Conservation (phyloP, 2,888 invertebrate genomes). For the Augochlorella aurata region DNA sequence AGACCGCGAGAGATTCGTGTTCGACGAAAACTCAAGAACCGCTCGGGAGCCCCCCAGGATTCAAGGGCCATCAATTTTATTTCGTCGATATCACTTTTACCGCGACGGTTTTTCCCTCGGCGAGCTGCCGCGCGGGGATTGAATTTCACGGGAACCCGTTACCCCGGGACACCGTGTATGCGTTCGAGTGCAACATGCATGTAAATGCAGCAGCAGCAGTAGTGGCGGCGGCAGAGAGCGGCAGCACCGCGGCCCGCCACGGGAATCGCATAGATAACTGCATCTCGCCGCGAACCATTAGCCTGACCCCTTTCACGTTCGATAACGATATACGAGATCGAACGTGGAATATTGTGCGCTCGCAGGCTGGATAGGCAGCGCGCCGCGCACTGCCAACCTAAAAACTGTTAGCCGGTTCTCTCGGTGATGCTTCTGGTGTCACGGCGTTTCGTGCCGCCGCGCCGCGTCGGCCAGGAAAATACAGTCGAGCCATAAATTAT, state of each 20-base stretch:
- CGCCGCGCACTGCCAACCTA: slow-evolving; percentile 28
- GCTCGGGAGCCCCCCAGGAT: background rate
- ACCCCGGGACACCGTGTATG: background rate
- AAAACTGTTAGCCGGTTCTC: slow-evolving; percentile 49
- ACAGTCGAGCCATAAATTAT: slow-evolving; percentile 19
- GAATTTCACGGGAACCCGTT: slow-evolving; percentile 35
- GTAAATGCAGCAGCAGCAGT: slow-evolving; percentile 10
- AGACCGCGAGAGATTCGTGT: no score
- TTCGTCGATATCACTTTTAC: slow-evolving; percentile 1
- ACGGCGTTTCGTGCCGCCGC: background rate
- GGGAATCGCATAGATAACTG: slow-evolving; percentile 72
- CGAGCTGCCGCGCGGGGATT: slow-evolving; percentile 17
- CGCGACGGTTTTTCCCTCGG: background rate
- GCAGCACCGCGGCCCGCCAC: slow-evolving; percentile 41
- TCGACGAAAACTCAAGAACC: background rate
- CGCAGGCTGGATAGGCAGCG: background rate
- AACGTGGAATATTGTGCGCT: slow-evolving; percentile 45
- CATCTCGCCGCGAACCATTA: slow-evolving; percentile 74
- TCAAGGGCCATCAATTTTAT: slow-evolving; percentile 12
- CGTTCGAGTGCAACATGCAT: slow-evolving; percentile 13
- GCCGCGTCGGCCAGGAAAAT: background rate
- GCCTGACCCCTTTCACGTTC: slow-evolving; percentile 67
- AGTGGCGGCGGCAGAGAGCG: no score
- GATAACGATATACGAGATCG: slow-evolving; percentile 58
- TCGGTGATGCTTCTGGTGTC: slow-evolving; percentile 34